Conservation (phyloP, 1,140 invertebrate species). For the Andrena cerasifolii region DNA sequence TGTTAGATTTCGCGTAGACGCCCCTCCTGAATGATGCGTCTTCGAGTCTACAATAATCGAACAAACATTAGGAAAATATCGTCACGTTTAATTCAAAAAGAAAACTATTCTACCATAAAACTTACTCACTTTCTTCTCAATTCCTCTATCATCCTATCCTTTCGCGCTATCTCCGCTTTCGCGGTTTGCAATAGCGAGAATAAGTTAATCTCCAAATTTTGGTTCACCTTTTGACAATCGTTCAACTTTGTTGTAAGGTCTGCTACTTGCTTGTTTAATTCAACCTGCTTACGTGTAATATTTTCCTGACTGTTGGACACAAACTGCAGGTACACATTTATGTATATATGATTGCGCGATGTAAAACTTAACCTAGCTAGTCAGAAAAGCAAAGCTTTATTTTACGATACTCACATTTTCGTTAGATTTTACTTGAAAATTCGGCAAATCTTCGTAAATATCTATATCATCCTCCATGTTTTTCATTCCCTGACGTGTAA, state of each 20-base stretch:
- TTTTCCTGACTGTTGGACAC: constrained; percentile 19
- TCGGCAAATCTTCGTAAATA: constrained; percentile 76
- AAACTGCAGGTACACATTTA: constrained; percentile 8
- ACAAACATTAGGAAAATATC: constrained; percentile 9
- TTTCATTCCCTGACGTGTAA: not conserved
- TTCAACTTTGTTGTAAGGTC: constrained; percentile 54
- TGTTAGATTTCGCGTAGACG: not conserved
- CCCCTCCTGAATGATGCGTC: constrained; percentile 68
- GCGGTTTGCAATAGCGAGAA: constrained; percentile 81
- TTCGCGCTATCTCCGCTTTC: constrained; percentile 79
- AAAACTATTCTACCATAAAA: constrained; percentile 9
- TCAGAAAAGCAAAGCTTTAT: not conserved
- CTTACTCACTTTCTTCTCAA: constrained; percentile 74
- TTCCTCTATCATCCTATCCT: constrained; percentile 78
- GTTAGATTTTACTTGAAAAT: constrained; percentile 36
- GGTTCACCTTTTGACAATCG: constrained; percentile 62
- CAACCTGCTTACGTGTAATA: constrained; percentile 42
- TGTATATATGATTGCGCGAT: not conserved
- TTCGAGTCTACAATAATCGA: constrained; percentile 69
- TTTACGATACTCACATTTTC: constrained; percentile 55
- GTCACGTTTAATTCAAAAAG: not conserved
- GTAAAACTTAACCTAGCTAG: constrained; percentile 46
- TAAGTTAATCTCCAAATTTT: constrained; percentile 74
- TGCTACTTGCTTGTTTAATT: constrained; percentile 58
- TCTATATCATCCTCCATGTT: constrained; percentile 75